Evolutionary conservation across 92 coral and sea anemone species (phyloP), one percentile per base, ranked within the genome.

Genomic region (Umimayanthus chanpuru): DNA sequence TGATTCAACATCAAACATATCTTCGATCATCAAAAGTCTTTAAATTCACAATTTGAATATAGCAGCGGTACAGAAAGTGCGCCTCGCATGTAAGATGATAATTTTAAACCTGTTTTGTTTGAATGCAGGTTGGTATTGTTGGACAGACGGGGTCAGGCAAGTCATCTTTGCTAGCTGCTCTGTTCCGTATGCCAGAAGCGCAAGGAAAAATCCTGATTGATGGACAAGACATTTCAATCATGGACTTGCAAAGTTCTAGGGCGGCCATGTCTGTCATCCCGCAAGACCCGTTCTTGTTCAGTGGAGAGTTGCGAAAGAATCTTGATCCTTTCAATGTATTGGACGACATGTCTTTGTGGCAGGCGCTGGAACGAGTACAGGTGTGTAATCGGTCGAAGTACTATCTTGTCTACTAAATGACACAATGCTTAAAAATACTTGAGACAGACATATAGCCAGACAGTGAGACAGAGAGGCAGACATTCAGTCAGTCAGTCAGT

Each of bases 101-200:
- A 9, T 16, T 61, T 18, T 21, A 20, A 61, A 61, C 20, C 20
- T 2, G 41, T 75, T 81, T 66, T 40, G 9, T 40, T 81, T 81
- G 11, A 66, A 40, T 8, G 30, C 66, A 82, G 86, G 77, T 82
- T 41, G 86, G 86, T 11, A 72, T 82, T 43, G 86, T 82, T 10
- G 86, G 86, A 68, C 77, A 82, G 32, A 66, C 86, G 15, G 86
- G 86, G 68, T 82, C 86, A 26, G 86, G 86, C 6, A 82, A 82
- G 40, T 82, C 86, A 10, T 82, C 86, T 29, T 72, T 82, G 28
- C 58, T 82, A 36, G 77, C 86, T 8, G 86, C 77, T 2, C 12
- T 82, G 36, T 82, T 82, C 26, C 76, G 77, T 14, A 68, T 82
- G 86, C 86, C 86, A 41, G 77, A 82, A 67, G 76, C 86, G 36